Conservation (phyloP, 1,140 invertebrate genomes). For the Sarcophaga bullata region DNA sequence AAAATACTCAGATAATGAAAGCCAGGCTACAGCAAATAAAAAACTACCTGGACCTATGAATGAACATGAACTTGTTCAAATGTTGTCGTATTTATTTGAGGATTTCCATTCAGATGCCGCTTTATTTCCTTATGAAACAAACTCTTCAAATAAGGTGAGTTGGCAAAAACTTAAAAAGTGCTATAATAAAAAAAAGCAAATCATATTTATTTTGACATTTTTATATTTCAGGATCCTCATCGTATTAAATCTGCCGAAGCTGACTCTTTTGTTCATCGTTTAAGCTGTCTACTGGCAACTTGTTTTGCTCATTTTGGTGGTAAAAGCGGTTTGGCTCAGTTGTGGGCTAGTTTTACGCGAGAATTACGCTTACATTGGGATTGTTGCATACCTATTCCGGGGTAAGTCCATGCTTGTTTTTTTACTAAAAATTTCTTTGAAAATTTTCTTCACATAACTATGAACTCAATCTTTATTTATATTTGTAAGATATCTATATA, state of each 20-base stretch:
- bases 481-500: no score
- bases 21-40: slow-evolving; percentile 54
- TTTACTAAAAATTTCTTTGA: not conserved
- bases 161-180: not conserved
- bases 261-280: slow-evolving; percentile 84
- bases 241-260: slow-evolving; percentile 59
- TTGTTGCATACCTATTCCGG: slow-evolving; percentile 79
- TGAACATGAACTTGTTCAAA: slow-evolving; percentile 78
- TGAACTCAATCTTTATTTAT: no score
- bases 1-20: slow-evolving; percentile 52
- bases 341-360: slow-evolving; percentile 92
- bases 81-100: slow-evolving; percentile 89
- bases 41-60: slow-evolving; percentile 76
- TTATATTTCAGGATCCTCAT: slow-evolving; percentile 56
- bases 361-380: slow-evolving; percentile 93
- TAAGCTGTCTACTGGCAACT: slow-evolving; percentile 84
- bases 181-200: not conserved
- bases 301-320: slow-evolving; percentile 84
- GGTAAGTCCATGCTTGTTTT: slow-evolving; percentile 39
- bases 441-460: not conserved
- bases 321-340: slow-evolving; percentile 80
- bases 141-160: slow-evolving; percentile 57
- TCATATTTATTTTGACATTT: slow-evolving; percentile 23
- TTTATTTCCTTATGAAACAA: slow-evolving; percentile 61
- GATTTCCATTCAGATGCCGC: slow-evolving; percentile 79